A percentile compares a stretch with the other conserved stretches of the same genome.
Conservation (phyloP, 2,797 vertebrate genomes). For the Cynopterus sphinx region DNA sequence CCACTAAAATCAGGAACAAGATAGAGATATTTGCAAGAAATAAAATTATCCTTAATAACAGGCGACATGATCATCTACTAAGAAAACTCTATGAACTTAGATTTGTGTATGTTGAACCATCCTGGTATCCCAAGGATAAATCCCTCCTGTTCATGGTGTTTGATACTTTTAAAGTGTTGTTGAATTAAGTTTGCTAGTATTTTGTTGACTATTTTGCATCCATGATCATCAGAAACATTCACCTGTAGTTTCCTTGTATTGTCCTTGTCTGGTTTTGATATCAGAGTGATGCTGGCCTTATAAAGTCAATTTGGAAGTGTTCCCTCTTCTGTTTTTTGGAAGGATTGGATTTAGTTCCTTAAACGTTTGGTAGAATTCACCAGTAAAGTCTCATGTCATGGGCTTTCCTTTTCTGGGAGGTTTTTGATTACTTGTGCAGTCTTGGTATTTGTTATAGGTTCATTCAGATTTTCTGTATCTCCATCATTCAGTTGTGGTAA, state of each 20-base stretch:
- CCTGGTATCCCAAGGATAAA: background rate
- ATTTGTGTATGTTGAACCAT: background rate
- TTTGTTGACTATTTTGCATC: background rate
- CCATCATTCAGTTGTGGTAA: too few species aligned
- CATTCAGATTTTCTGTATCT: background rate
- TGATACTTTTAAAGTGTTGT: background rate
- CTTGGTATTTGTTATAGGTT: background rate
- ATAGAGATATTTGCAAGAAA: background rate
- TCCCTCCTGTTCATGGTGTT: background rate
- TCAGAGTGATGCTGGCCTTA: background rate
- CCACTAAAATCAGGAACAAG: background rate
- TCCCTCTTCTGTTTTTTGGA: background rate
- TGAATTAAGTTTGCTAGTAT: background rate
- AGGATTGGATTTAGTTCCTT: background rate
- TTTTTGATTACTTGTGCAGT: background rate
- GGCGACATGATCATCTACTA: background rate
- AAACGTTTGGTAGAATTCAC: background rate
- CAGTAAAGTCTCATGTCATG: too few species aligned
- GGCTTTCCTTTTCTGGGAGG: background rate
- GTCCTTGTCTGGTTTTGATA: background rate
- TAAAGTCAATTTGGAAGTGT: background rate
- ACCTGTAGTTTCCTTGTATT: background rate
- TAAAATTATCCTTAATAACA: background rate
- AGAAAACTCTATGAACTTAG: background rate
- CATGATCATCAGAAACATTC: background rate